phyloP scores from a whole-genome alignment of 2,113 vertebrate genomes.

The Bubo bubo region DNA sequence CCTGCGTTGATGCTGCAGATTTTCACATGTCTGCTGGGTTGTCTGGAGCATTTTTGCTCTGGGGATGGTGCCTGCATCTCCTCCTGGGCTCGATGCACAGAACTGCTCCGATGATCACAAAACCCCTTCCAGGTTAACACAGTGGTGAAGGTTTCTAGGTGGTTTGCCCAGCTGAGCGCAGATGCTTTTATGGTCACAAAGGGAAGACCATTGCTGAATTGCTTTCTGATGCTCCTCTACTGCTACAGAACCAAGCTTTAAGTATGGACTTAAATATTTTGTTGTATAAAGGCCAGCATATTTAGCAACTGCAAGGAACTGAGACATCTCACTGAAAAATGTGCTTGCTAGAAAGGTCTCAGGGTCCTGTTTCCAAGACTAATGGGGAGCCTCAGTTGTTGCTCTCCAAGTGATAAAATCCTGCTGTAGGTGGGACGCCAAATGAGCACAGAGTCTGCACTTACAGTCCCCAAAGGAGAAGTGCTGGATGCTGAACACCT shows the following conservation, averaged over 20 bases:
- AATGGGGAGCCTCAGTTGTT: not conserved
- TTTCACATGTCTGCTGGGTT: fast-evolving
- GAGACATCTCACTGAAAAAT: not conserved
- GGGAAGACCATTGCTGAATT: not conserved
- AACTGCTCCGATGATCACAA: fast-evolving
- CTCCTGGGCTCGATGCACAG: not conserved
- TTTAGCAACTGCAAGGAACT: not conserved
- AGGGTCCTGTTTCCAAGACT: not conserved
- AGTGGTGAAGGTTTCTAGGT: not conserved
- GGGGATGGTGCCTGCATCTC: not conserved
- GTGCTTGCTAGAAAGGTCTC: not conserved
- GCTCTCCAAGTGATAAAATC: not conserved
- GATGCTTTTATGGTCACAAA: not conserved
- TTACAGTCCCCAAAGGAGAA: not conserved
- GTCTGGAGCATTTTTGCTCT: not conserved
- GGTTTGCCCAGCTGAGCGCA: not conserved
- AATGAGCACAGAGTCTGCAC: not conserved
- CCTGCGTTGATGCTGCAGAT: not conserved
- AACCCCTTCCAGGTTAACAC: not conserved
- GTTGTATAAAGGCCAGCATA: not conserved
- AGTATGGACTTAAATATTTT: not conserved
- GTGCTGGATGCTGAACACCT: not conserved
- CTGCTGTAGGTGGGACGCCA: not conserved
- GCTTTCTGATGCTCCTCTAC: not conserved
- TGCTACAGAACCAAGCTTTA: not conserved